Evolutionary conservation across 2,888 invertebrate genomes (phyloP).

Genomic region (Boloria selene): DNA sequence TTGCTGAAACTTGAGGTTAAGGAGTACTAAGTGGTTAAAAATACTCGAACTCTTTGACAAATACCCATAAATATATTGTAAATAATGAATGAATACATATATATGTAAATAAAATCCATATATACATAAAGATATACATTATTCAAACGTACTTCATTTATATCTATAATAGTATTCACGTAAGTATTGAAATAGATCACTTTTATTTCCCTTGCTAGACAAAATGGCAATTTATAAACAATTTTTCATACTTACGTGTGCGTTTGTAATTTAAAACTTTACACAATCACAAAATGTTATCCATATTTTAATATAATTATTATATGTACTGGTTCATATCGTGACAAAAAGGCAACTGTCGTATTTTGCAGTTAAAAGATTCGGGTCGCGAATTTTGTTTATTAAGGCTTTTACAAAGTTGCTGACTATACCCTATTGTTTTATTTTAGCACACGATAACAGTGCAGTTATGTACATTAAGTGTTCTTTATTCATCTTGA

Average conservation of each 20-base stretch:
- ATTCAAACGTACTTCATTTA: no score
- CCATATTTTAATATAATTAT: conserved; percentile 28
- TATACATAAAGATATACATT: no score
- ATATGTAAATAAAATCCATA: no score
- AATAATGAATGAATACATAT: no score
- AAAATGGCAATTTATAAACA: background rate
- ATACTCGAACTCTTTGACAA: no score
- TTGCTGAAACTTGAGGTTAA: no score
- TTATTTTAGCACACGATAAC: conserved; percentile 16
- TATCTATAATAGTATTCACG: no score
- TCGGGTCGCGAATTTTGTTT: conserved; percentile 31
- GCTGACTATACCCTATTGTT: conserved; percentile 35
- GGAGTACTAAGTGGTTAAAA: no score
- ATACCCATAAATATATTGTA: no score
- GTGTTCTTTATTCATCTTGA: background rate
- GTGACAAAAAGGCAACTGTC: conserved; percentile 34
- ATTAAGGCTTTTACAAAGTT: conserved; percentile 37
- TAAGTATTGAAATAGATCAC: no score
- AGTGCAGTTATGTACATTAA: background rate
- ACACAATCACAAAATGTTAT: conserved; percentile 30
- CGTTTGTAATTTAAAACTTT: conserved; percentile 20
- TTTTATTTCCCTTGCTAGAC: background rate
- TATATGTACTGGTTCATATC: conserved; percentile 26
- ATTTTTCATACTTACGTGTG: conserved; percentile 24
- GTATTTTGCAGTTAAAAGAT: conserved; percentile 35